Evolutionary conservation across 30 jellyfish, hydroid and myxozoan species (phyloP), one percentile per base, ranked within the genome.

Genomic region (Nemopilema nomurai): DNA sequence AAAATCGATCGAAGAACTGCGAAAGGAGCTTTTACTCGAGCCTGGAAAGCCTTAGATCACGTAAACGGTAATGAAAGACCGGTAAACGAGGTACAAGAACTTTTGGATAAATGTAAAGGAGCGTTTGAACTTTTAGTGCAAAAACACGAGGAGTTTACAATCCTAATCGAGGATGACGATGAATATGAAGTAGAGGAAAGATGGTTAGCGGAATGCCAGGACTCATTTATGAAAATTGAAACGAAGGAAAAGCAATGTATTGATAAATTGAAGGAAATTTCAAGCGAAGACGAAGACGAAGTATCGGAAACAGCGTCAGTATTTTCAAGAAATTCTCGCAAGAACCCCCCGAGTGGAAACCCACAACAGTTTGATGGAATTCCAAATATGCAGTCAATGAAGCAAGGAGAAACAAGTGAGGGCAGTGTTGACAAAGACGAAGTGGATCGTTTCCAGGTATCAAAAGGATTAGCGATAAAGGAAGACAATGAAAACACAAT

Each of bases 91-190:
- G 92, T 83, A 67, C 73, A 72, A 9, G 91, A 82, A 68, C 49
- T 31, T 19, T 70, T 82, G 86, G 62, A 9, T 49, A 82, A 82
- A 52, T 63, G 73, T 25, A 77, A 83, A 71, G 87, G 86, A 83
- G 92, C 76, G 52, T 83, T 83, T 83, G 92, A 83, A n/a, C 26
- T 62, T 67, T 49, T 73, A 49, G 81, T 83, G 74, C 52, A 33
- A 41, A 83, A 83, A 83, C 92, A 83, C 32, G 92, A 71, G 72
- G 80, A 83, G 29, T 83, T 83, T 83, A 71, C 92, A 24, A 83
- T 16, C 22, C 64, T 83, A 24, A 50, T 83, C 80, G 80, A 71
- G 30, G 87, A 71, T 71, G 92, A 72, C 75, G 70, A 74, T 29
- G 86, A 83, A 52, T 83, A 53, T 49, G 92, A 72, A 62, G 74